phyloP scores from a whole-genome alignment of 2,797 vertebrate species.

The Clamator glandarius region DNA sequence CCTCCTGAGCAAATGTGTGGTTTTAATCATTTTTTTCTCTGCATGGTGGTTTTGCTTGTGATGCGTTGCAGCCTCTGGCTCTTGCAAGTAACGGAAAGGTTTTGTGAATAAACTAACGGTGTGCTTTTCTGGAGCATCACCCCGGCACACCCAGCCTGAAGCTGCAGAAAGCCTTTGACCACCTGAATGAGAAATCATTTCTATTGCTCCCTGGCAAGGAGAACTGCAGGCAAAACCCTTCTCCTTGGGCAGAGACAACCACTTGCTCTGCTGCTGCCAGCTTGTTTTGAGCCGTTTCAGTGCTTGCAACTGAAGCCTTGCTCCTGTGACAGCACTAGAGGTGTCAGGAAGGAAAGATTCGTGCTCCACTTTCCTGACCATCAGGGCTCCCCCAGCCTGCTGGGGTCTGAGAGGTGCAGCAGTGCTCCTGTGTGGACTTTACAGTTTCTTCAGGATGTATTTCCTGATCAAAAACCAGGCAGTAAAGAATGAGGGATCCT shows the following conservation, averaged over 20 bases:
- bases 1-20: accelerated
- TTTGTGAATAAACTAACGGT: neutral
- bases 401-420: neutral
- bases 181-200: neutral
- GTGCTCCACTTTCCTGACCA: neutral
- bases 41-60: neutral
- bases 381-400: neutral
- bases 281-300: neutral
- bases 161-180: neutral
- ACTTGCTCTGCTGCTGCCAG: neutral
- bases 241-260: neutral
- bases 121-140: neutral
- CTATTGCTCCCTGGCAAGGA: neutral
- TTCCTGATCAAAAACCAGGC: neutral
- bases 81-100: neutral
- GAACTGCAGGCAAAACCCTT: neutral
- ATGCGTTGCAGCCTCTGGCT: neutral
- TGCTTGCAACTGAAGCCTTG: neutral
- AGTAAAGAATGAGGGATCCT: neutral
- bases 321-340: neutral
- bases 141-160: neutral
- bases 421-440: neutral
- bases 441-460: neutral
- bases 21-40: neutral
- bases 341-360: neutral